Conservation (phyloP, 2,888 invertebrate species). For the Platerodrilus igneus region DNA sequence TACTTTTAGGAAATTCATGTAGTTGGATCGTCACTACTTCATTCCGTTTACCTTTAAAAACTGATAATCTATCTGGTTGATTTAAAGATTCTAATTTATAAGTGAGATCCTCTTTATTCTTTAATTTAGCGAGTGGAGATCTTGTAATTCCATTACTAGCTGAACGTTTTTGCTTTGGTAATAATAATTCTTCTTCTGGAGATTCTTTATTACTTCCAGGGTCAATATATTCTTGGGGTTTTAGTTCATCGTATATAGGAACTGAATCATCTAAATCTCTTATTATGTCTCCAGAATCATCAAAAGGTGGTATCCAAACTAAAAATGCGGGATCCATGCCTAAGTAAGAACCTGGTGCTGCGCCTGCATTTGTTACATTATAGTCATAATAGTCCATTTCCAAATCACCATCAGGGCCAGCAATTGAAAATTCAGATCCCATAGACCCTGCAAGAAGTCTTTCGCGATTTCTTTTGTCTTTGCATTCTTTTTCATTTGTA, state of each 20-base stretch:
- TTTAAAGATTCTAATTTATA: slow-evolving; percentile 28
- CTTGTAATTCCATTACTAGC: slow-evolving; percentile 30
- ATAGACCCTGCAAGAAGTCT: slow-evolving; percentile 55
- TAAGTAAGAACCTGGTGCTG: slow-evolving; percentile 79
- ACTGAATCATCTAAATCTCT: slow-evolving; percentile 55
- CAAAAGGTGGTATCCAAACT: slow-evolving; percentile 81
- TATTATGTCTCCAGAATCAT: slow-evolving; percentile 61
- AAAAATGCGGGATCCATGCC: slow-evolving; percentile 87
- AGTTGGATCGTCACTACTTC: slow-evolving; percentile 35
- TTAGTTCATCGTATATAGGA: slow-evolving; percentile 47
- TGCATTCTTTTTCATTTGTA: slow-evolving; percentile 68
- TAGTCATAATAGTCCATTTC: slow-evolving; percentile 88
- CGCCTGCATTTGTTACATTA: slow-evolving; percentile 77
- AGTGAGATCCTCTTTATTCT: slow-evolving; percentile 11
- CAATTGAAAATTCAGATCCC: slow-evolving; percentile 73
- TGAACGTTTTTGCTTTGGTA: slow-evolving; percentile 40
- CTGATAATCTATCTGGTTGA: slow-evolving; percentile 28
- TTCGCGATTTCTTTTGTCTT: slow-evolving; percentile 73
- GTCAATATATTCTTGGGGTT: slow-evolving; percentile 47
- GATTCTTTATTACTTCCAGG: slow-evolving; percentile 67
- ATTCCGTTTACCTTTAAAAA: slow-evolving; percentile 22
- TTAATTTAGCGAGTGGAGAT: no score
- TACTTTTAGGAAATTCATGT: slow-evolving; percentile 35
- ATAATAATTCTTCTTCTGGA: slow-evolving; percentile 56
- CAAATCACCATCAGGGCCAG: slow-evolving; percentile 67